Evolutionary conservation across 2,888 invertebrate genomes (phyloP), one percentile per base, ranked within the genome.

Genomic region (Auanema sp.): DNA sequence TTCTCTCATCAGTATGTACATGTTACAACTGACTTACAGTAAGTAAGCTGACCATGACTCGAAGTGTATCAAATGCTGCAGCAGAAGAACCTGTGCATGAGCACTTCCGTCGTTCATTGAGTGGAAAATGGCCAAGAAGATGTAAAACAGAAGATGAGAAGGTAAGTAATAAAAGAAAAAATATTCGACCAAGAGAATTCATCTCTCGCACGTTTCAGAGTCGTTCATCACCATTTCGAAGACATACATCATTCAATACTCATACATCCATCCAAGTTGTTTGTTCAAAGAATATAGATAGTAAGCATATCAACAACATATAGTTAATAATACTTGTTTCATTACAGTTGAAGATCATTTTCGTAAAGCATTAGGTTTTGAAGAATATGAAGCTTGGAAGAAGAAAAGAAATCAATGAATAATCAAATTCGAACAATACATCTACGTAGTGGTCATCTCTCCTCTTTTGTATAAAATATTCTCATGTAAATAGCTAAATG

Each of bases 121-220:
- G 68, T 43, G 72, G 72, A 41, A 72, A 72, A 60, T 72, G 69
- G 74, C 68, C 68, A 14, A 65, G 67, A 42, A 55, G 66, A 16
- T 53, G 53, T 40, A 71, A 67, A 44, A 57, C 60, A 21, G 67
- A 69, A 40, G 56, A 63, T 11, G 71, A 71, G 23, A 69, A 66
- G 62, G 68, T 65, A 33, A 49, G 54, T 47, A 47, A 24, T 4
- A 18, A 50, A 10, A 56, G 4, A 21, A 47, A 47, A 47, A 5
- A 47, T 16, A 16, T 47, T 5, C 10, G 47, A 18, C 21, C 47
- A 47, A 21, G 3, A 5, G 47, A 47, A 18, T 54, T n/a, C 16
- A 55, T 55, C 16, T 42, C n/a, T 8, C n/a, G 40, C 1, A 6
- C 18, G 43, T 63, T 63, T 44, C 43, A 60, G 64, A 52, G 55